A percentile compares a stretch with the other conserved stretches of the same genome.
phyloP scores from a whole-genome alignment of 2,888 invertebrate genomes.

The Petrolisthes manimaculis region DNA sequence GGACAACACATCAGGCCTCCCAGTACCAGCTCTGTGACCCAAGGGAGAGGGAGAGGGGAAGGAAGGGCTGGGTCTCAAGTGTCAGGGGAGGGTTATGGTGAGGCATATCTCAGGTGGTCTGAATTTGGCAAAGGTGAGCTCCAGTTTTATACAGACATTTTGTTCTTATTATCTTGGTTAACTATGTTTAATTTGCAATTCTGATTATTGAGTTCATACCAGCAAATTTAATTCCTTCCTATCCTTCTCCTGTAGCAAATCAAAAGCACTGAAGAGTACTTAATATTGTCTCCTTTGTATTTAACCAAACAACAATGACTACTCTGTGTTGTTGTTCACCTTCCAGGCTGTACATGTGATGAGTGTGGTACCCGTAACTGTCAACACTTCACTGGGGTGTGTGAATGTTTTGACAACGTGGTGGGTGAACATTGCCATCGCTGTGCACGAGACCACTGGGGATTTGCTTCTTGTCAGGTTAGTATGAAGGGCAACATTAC shows the following conservation, averaged over 20 bases:
- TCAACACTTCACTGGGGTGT: slow-evolving; percentile 85
- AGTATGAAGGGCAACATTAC: neutral
- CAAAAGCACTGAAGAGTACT: no score
- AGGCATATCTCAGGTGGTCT: slow-evolving; percentile 58
- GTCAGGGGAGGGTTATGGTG: slow-evolving; percentile 52
- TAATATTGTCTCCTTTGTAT: no score
- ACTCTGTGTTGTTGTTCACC: neutral
- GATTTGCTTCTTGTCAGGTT: slow-evolving; percentile 79
- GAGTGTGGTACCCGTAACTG: slow-evolving; percentile 87
- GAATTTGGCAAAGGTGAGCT: slow-evolving; percentile 62
- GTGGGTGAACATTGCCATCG: slow-evolving; percentile 88
- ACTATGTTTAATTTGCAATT: neutral
- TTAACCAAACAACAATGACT: no score
- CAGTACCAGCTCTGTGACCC: neutral
- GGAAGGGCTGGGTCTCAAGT: slow-evolving; percentile 22
- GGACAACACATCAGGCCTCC: neutral
- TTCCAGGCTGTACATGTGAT: slow-evolving; percentile 85
- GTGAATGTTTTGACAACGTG: slow-evolving; percentile 89
- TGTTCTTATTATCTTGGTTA: no score
- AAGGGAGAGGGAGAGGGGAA: neutral
- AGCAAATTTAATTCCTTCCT: no score
- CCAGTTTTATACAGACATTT: neutral
- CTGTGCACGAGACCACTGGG: slow-evolving; percentile 86
- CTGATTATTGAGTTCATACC: no score
- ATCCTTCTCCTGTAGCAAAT: no score